These are phyloP conservation scores for Cyprinodon diabolis DNA, from an alignment of 2,797 vertebrate genomes.

Conservation along the genomic window DNA sequence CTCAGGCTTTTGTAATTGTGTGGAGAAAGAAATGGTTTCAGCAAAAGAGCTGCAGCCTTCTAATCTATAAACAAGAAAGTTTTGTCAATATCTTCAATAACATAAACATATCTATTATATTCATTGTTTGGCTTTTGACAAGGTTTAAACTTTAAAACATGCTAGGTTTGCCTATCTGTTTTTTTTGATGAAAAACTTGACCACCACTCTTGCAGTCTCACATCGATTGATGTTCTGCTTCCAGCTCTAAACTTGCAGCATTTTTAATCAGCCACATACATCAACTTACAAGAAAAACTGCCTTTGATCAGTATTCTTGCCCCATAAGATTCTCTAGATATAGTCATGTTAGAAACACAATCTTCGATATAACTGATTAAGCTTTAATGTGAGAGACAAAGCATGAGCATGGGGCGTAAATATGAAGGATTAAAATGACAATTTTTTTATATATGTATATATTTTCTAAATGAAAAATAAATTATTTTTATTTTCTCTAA, in stretches of 20 bases:
- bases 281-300: neutral
- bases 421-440: too few species aligned
- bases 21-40: neutral
- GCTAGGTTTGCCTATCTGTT: neutral
- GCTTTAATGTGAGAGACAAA: too few species aligned
- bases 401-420: too few species aligned
- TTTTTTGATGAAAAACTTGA: neutral
- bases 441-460: too few species aligned
- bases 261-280: neutral
- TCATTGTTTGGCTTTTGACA: neutral
- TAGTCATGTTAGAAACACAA: too few species aligned
- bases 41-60: neutral
- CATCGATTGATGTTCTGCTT: neutral
- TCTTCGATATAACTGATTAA: too few species aligned
- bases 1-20: neutral
- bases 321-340: too few species aligned
- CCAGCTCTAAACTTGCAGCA: neutral
- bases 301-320: too few species aligned
- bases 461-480: too few species aligned
- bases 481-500: too few species aligned
- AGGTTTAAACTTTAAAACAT: neutral
- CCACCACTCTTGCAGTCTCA: neutral
- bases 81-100: neutral
- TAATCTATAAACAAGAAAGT: neutral
- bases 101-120: neutral